Percentiles rank a stretch among this genome's conserved stretches.
Conservation (phyloP, 2,113 vertebrate genomes). For the Carlito syrichta region DNA sequence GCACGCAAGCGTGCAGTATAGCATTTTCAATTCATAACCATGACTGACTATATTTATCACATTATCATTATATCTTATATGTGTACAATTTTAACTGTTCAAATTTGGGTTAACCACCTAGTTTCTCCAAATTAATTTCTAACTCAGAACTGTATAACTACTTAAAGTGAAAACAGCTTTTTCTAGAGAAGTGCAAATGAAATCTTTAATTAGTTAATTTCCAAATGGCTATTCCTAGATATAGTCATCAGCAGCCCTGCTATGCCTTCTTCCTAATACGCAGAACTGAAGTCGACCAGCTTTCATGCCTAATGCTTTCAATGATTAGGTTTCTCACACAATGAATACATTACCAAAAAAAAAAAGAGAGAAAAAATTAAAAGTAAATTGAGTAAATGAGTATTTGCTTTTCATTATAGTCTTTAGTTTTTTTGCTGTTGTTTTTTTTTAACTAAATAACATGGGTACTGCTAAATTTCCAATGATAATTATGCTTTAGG, state of each 20-base stretch:
- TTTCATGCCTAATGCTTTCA: not conserved
- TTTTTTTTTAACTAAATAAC: not conserved
- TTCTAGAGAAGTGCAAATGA: not conserved
- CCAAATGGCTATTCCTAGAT: not conserved
- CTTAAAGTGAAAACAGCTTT: not conserved
- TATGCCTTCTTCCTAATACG: not conserved
- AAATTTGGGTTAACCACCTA: not conserved
- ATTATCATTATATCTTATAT: not conserved
- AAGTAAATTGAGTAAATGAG: not conserved
- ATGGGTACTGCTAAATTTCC: conserved; percentile 13
- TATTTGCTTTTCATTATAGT: not conserved
- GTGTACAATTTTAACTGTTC: not conserved
- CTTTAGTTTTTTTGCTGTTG: not conserved
- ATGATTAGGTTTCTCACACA: not conserved
- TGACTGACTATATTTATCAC: not conserved
- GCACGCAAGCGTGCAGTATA: not conserved
- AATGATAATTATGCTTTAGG: conserved; percentile 56
- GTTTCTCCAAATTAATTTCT: not conserved
- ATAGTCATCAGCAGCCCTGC: not conserved
- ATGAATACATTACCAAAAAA: not conserved
- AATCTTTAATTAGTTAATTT: conserved; percentile 39
- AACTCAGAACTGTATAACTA: not conserved
- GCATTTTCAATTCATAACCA: not conserved
- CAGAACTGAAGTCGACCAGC: not conserved
- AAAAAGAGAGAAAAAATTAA: not conserved